Conservation (phyloP, 2,113 vertebrate species). For the Malaclemys terrapin region DNA sequence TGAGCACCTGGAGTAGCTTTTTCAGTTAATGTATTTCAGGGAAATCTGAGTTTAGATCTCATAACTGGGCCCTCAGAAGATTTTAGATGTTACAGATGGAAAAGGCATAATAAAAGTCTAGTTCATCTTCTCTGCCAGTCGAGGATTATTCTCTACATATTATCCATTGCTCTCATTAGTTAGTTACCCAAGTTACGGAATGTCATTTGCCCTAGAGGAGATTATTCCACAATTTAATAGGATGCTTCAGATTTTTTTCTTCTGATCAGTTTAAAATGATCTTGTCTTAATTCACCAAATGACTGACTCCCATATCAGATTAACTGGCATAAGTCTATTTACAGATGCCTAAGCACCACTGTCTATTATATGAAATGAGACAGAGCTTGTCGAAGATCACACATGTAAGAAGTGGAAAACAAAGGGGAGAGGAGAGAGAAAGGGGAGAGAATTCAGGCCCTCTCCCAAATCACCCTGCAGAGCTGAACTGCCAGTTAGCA, state of each 20-base stretch:
- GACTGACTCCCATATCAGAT: neutral
- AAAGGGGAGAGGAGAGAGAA: slow-evolving; percentile 30
- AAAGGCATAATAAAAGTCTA: neutral
- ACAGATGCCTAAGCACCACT: neutral
- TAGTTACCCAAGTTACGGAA: slow-evolving; percentile 58
- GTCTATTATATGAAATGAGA: neutral
- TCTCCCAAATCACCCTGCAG: neutral
- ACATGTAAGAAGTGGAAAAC: slow-evolving; percentile 6
- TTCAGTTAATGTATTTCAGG: neutral
- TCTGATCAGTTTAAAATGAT: neutral
- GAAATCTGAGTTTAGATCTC: neutral
- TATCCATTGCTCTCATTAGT: slow-evolving; percentile 47
- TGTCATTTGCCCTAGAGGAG: slow-evolving; percentile 38
- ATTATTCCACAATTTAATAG: neutral
- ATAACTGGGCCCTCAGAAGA: neutral
- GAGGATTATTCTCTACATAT: neutral
- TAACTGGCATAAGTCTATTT: neutral
- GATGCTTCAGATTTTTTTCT: slow-evolving; percentile 15
- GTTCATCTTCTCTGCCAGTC: neutral
- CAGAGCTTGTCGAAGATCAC: slow-evolving; percentile 20
- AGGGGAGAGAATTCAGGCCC: neutral
- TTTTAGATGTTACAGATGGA: neutral
- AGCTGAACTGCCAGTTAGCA: slow-evolving; percentile 38
- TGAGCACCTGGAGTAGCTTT: neutral
- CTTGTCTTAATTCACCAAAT: neutral